Evolutionary conservation across 2,797 vertebrate genomes (phyloP).

Genomic region (Anisognathus igniventris): DNA sequence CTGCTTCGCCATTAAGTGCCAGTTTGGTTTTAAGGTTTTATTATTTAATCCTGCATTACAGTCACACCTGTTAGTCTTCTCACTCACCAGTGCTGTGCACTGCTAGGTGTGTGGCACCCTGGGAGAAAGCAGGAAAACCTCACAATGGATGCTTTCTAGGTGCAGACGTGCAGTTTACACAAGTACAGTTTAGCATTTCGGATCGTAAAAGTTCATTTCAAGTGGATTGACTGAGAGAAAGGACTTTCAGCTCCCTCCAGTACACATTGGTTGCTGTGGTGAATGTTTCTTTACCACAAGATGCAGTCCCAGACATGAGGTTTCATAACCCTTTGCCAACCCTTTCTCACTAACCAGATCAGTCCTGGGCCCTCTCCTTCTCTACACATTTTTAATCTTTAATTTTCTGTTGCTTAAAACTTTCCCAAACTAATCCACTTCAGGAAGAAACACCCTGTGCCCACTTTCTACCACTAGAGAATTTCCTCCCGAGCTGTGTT

Average conservation of each 20-base stretch:
- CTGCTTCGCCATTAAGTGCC: background rate
- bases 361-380: background rate
- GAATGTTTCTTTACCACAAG: slow-evolving; percentile 51
- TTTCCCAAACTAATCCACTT: background rate
- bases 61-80: background rate
- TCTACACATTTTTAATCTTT: background rate
- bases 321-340: slow-evolving; percentile 40
- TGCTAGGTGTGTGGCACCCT: background rate
- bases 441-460: background rate
- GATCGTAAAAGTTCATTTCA: background rate
- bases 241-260: slow-evolving; percentile 2
- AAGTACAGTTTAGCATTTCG: background rate
- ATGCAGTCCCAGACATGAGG: slow-evolving; percentile 60
- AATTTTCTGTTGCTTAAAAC: background rate
- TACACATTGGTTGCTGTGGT: slow-evolving; percentile 43
- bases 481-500: background rate
- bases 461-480: background rate
- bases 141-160: background rate
- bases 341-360: slow-evolving; percentile 8
- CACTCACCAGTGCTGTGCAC: background rate
- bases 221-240: slow-evolving; percentile 11
- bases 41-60: slow-evolving; percentile 9
- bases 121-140: slow-evolving; percentile 23
- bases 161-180: background rate
- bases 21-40: background rate